Base-by-base conservation (phyloP, 2,888 invertebrate species). In the Sisyra terminalis region DNA sequence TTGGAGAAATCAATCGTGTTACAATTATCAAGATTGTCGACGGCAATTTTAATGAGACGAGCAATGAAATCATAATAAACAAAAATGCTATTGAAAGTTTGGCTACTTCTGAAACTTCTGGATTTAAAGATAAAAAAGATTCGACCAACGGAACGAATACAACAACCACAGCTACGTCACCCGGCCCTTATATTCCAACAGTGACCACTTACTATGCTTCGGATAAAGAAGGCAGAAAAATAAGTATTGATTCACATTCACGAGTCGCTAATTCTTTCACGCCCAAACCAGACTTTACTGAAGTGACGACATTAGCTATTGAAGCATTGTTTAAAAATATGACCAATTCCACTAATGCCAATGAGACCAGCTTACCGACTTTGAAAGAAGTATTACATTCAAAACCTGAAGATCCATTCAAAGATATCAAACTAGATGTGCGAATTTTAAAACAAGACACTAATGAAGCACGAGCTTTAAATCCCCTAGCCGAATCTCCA, bases 1-100 rank as follows among this genome's bases (percentile, higher is more conserved):
- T 80, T 46, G 79, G 79, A 36, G 78, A 75, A 58, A 75, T 81
- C 0, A 79, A 75, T 55, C 67, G 79, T 49, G 73, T 71, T 29
- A 78, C 75, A 49, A 65, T 73, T 14, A 78, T 81, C 11, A 78
- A 79, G 57, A 67, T 78, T 41, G 70, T 79, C 3, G 76, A 75
- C 59, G 70, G 70, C 50, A 67, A 68, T 51, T 67, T 69, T 3
- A 13, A 10, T 5, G 29, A 43, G 14, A 15, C n/a, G 2, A 16
- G 17, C 17, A 11, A 37, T 18, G 37, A 37, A 17, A 24, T 24
- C 7, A 24, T 24, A 24, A 24, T 24, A 24, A 24, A 7, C 7
- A 24, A 24, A 24, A 24, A 24, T 24, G 24, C 24, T 3, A 24
- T 24, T 24, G 24, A 24, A 24, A 37, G 16, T 11, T 11, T 37